phyloP scores from a whole-genome alignment of 2,113 vertebrate species.

The Muntiacus reevesi region DNA sequence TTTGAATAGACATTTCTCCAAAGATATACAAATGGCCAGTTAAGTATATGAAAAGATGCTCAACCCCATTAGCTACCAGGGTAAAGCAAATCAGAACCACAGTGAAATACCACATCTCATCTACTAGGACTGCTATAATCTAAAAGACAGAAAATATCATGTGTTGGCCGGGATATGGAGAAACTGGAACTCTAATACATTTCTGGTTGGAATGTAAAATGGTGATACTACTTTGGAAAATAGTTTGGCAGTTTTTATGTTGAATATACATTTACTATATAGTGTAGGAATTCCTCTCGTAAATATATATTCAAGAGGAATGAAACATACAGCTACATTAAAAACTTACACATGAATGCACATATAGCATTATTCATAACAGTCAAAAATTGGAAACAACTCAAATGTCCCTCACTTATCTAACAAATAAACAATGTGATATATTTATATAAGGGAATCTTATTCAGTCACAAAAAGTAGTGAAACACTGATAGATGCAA shows the following conservation, averaged over 20 bases:
- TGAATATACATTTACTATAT: background rate
- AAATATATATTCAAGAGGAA: background rate
- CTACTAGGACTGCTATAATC: background rate
- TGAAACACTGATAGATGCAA: background rate
- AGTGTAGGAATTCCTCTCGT: background rate
- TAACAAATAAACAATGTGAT: background rate
- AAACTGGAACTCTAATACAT: background rate
- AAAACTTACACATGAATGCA: background rate
- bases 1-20: background rate
- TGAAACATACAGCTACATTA: background rate
- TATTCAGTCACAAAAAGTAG: background rate
- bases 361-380: background rate
- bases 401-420: background rate
- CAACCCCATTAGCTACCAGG: background rate
- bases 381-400: background rate
- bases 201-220: background rate
- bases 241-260: background rate
- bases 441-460: background rate
- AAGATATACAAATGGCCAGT: background rate
- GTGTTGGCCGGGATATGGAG: background rate
- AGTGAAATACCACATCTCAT: background rate
- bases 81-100: background rate
- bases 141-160: background rate
- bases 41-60: background rate
- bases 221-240: background rate